A percentile compares a stretch with the other conserved stretches of the same genome.
Conservation (phyloP, 2,113 vertebrate species). For the Pseudorectes ferrugineus region DNA sequence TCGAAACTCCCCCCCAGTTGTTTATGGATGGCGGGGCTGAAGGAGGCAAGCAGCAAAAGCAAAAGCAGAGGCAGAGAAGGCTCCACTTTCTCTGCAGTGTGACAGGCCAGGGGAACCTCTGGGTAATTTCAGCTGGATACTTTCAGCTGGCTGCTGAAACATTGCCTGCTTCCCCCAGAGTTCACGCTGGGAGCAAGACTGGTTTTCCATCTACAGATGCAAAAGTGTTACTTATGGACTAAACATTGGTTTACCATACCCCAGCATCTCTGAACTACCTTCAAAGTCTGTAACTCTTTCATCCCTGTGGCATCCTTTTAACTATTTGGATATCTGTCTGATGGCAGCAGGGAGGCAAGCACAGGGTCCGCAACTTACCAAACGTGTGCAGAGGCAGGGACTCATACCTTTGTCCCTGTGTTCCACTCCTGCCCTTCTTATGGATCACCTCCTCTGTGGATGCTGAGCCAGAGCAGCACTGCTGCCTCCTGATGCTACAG, state of each 20-base stretch:
- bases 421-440: neutral
- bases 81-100: neutral
- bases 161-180: neutral
- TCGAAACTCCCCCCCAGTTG: neutral
- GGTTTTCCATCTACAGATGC: neutral
- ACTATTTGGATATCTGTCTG: neutral
- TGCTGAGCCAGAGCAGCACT: rapidly evolving
- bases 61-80: neutral
- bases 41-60: neutral
- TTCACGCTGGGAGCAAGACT: rapidly evolving
- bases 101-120: neutral
- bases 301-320: neutral
- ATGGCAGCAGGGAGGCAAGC: neutral
- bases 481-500: neutral
- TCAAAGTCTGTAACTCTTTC: neutral
- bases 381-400: neutral
- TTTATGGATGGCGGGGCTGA: neutral
- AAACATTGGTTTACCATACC: neutral
- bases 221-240: neutral
- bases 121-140: neutral
- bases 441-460: neutral
- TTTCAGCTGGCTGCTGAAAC: neutral
- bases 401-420: neutral
- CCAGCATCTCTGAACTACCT: neutral
- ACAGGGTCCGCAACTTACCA: neutral